A percentile compares a stretch with the other conserved stretches of the same genome.
phyloP scores from a whole-genome alignment of 1,140 invertebrate species.

The Helicoverpa armigera region DNA sequence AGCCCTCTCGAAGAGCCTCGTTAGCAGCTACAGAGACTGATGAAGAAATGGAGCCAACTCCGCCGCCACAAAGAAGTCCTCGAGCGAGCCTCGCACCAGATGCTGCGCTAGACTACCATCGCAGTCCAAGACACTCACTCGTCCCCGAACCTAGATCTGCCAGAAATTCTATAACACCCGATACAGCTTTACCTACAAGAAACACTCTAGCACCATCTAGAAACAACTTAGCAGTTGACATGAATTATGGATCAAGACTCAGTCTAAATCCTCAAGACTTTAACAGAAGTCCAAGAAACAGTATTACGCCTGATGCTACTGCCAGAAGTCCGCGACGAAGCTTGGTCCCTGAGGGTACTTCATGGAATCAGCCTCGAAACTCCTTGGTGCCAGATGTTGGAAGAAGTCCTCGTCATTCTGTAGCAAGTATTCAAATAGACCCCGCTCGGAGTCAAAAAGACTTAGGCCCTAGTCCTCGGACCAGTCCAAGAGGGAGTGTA shows the following conservation, averaged over 20 bases:
- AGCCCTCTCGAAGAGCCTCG: conserved; percentile 78
- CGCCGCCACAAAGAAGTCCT: conserved; percentile 86
- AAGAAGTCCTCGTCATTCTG: conserved; percentile 88
- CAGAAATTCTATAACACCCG: conserved; percentile 88
- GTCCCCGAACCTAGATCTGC: conserved; percentile 87
- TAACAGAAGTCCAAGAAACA: conserved; percentile 89
- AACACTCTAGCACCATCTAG: conserved; percentile 87
- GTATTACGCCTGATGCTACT: conserved; percentile 87
- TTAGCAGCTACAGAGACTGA: conserved; percentile 81
- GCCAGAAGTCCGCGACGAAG: conserved; percentile 88
- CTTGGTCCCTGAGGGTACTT: conserved; percentile 87
- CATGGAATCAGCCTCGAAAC: conserved; percentile 85
- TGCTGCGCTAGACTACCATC: conserved; percentile 87
- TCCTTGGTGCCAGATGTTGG: conserved; percentile 81
- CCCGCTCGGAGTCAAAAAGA: conserved; percentile 88
- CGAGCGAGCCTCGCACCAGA: conserved; percentile 89
- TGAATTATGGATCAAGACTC: conserved; percentile 84
- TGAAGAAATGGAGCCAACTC: conserved; percentile 82
- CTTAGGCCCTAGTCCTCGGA: conserved; percentile 85
- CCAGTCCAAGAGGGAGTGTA: conserved; percentile 89
- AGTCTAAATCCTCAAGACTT: conserved; percentile 87
- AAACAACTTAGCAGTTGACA: conserved; percentile 88
- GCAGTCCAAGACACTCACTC: conserved; percentile 89
- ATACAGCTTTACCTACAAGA: conserved; percentile 82
- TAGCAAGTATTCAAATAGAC: conserved; percentile 84